A percentile compares a stretch with the other conserved stretches of the same genome.
Conservation (phyloP, 2,888 invertebrate species). For the Hyposoter didymator region DNA sequence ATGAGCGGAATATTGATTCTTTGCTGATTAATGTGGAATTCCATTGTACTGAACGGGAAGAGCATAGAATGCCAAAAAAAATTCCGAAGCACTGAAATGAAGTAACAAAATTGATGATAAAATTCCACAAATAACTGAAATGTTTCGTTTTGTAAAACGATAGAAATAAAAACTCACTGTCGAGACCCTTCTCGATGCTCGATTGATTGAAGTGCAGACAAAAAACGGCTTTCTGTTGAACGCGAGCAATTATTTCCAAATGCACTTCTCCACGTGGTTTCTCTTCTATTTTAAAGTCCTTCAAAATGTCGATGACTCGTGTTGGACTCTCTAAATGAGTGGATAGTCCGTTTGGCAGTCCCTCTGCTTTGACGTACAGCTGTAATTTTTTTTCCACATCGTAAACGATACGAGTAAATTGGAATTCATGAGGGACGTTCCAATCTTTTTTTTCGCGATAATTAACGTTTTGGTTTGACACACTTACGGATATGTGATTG, state of each 20-base stretch:
- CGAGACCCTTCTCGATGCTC: slow-evolving; percentile 87
- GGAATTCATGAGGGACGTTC: background rate
- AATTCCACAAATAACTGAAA: slow-evolving; percentile 8
- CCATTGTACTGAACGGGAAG: slow-evolving; percentile 79
- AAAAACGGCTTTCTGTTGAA: slow-evolving; percentile 88
- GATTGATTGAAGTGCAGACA: slow-evolving; percentile 89
- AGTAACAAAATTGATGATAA: background rate
- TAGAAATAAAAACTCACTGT: slow-evolving; percentile 85
- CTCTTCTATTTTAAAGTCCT: slow-evolving; percentile 84
- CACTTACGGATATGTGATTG: slow-evolving; percentile 87
- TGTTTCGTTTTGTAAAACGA: background rate
- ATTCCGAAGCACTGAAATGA: background rate
- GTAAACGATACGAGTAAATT: background rate
- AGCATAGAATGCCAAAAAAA: slow-evolving; percentile 74
- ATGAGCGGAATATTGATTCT: slow-evolving; percentile 86
- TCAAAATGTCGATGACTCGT: slow-evolving; percentile 85
- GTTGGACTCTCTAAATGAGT: slow-evolving; percentile 85
- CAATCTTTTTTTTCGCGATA: background rate
- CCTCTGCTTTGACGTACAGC: slow-evolving; percentile 87
- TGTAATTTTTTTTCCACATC: slow-evolving; percentile 74
- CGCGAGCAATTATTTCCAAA: slow-evolving; percentile 88
- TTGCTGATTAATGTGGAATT: slow-evolving; percentile 85
- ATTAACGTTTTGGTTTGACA: background rate
- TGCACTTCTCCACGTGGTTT: slow-evolving; percentile 86
- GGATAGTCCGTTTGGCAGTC: slow-evolving; percentile 84